phyloP scores from a whole-genome alignment of 2,797 vertebrate species.

The Neoniphon sammara region DNA sequence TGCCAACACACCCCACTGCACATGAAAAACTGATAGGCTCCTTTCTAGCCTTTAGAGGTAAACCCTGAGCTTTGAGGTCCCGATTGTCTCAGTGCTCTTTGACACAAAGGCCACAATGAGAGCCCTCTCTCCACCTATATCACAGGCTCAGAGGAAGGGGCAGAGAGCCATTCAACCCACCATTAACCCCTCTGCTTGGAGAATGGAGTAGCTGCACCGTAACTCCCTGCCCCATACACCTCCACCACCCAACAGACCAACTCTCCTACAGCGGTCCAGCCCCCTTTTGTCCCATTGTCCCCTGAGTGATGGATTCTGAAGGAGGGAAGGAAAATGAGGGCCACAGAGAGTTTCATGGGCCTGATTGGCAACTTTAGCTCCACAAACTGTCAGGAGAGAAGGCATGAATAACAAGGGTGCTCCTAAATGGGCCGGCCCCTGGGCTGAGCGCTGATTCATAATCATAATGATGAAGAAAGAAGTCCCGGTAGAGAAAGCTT shows the following conservation, averaged over 20 bases:
- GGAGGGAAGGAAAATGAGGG: slow-evolving; percentile 71
- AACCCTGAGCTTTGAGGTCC: slow-evolving; percentile 73
- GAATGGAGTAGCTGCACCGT: slow-evolving; percentile 76
- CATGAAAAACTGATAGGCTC: slow-evolving; percentile 72
- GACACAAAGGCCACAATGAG: slow-evolving; percentile 76
- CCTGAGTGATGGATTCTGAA: slow-evolving; percentile 80
- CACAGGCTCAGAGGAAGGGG: slow-evolving; percentile 67
- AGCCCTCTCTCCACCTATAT: slow-evolving; percentile 71
- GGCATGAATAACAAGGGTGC: slow-evolving; percentile 69
- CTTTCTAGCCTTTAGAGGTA: slow-evolving; percentile 65
- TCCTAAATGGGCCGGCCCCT: slow-evolving; percentile 60
- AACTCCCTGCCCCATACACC: slow-evolving; percentile 73
- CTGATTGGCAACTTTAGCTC: slow-evolving; percentile 82
- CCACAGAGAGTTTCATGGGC: slow-evolving; percentile 59
- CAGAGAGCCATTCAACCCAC: slow-evolving; percentile 73
- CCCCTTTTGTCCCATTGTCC: slow-evolving; percentile 80
- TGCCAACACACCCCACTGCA: slow-evolving; percentile 78
- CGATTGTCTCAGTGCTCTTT: slow-evolving; percentile 75
- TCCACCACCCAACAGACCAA: slow-evolving; percentile 59
- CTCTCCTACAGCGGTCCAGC: slow-evolving; percentile 67
- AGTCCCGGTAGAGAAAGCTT: slow-evolving; percentile 67
- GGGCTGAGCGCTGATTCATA: slow-evolving; percentile 65
- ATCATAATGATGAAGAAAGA: slow-evolving; percentile 76
- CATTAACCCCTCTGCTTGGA: slow-evolving; percentile 75
- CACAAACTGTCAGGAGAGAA: slow-evolving; percentile 75